phyloP scores from a whole-genome alignment of 2,888 invertebrate species.

The Drosophila meridiana region DNA sequence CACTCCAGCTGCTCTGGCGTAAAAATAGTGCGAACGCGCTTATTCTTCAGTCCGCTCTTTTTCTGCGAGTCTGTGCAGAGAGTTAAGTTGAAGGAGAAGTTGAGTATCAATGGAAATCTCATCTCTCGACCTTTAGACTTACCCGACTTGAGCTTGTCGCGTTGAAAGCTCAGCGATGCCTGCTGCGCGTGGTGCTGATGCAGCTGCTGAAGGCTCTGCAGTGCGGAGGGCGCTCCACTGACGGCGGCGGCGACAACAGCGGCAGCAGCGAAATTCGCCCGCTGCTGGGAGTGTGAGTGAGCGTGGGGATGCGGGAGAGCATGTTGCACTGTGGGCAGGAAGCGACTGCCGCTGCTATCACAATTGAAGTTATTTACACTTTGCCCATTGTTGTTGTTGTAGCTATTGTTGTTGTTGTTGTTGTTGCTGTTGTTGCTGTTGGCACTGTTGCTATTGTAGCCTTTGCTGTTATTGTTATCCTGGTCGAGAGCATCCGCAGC shows the following conservation, averaged over 20 bases:
- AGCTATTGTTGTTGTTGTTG: constrained; percentile 48
- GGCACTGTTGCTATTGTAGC: constrained; percentile 55
- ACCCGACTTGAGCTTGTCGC: constrained; percentile 84
- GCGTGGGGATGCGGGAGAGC: constrained; percentile 44
- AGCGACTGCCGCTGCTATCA: constrained; percentile 80
- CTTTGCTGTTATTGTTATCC: constrained; percentile 59
- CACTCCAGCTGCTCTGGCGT: constrained; percentile 98
- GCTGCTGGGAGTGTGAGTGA: constrained; percentile 65
- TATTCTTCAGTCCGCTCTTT: constrained; percentile 87
- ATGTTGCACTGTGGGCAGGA: constrained; percentile 70
- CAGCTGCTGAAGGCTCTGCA: constrained; percentile 85
- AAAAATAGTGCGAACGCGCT: constrained; percentile 97
- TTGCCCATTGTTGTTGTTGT: constrained; percentile 47
- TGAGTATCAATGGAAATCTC: background rate
- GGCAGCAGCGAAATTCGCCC: constrained; percentile 78
- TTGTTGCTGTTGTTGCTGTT: constrained; percentile 42
- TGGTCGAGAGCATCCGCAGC: constrained; percentile 52
- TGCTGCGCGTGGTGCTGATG: constrained; percentile 85
- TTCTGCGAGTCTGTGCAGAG: constrained; percentile 83
- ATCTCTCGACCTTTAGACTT: background rate
- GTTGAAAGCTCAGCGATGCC: constrained; percentile 77
- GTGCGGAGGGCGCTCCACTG: constrained; percentile 81
- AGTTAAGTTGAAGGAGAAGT: too few species aligned
- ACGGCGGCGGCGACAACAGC: constrained; percentile 76
- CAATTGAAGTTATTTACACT: constrained; percentile 83